These are phyloP conservation scores for Homarus americanus DNA, from an alignment of 1,140 invertebrate genomes.

Conservation along the genomic window DNA sequence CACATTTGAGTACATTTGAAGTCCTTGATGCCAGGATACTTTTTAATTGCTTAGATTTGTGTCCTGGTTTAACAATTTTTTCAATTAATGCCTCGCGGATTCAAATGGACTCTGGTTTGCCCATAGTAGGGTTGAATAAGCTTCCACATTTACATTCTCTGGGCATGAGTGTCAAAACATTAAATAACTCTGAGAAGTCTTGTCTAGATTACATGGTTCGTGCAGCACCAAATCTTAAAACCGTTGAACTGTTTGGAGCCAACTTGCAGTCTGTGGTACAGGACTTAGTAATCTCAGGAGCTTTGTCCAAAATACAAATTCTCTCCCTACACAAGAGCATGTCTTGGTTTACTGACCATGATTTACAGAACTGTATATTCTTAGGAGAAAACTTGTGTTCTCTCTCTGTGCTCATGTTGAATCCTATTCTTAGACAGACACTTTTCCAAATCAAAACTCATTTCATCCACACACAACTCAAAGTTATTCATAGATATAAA, in stretches of 20 bases:
- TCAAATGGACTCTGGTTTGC: neutral
- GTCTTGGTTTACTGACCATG: constrained; percentile 43
- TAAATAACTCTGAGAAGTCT: constrained; percentile 2
- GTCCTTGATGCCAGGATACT: constrained; percentile 32
- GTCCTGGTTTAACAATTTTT: neutral
- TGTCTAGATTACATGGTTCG: constrained; percentile 1
- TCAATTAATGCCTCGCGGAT: constrained; percentile 27
- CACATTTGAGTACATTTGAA: constrained; percentile 35
- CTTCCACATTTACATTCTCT: constrained; percentile 4
- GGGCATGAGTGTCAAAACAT: constrained; percentile 35
- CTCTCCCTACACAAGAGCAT: constrained; percentile 28
- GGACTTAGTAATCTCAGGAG: constrained; percentile 1
- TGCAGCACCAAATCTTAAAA: constrained; percentile 33
- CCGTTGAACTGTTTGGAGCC: constrained; percentile 28
- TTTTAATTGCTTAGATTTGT: constrained; percentile 37
- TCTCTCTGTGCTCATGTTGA: constrained; percentile 23
- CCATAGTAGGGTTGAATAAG: neutral
- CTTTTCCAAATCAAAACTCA: constrained; percentile 15
- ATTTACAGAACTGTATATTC: constrained; percentile 16
- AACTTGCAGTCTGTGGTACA: constrained; percentile 24
- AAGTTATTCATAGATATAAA: constrained; percentile 40
- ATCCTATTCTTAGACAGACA: constrained; percentile 27
- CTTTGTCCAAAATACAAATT: constrained; percentile 27
- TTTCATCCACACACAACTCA: constrained; percentile 32
- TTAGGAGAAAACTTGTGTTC: constrained; percentile 20